Evolutionary conservation across 2,797 vertebrate genomes (phyloP).

Genomic region (Sebastes minor): DNA sequence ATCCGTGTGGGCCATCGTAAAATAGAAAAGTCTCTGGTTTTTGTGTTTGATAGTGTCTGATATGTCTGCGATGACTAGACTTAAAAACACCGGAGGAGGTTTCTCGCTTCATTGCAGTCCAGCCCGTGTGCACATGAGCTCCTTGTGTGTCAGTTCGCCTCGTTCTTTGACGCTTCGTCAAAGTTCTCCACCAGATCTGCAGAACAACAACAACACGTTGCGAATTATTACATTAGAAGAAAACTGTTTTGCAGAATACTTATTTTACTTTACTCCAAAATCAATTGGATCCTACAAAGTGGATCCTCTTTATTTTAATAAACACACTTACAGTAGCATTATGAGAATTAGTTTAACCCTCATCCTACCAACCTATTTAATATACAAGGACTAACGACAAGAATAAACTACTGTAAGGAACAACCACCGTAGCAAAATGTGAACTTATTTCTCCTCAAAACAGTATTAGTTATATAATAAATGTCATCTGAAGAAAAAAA

Average conservation of each 20-base stretch:
- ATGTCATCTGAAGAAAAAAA: no score
- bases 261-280: not conserved
- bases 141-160: slow-evolving; percentile 87
- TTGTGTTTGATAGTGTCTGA: slow-evolving; percentile 54
- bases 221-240: not conserved
- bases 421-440: no score
- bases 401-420: no score
- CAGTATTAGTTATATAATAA: no score
- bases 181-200: slow-evolving; percentile 98
- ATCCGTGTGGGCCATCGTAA: slow-evolving; percentile 87
- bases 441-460: no score
- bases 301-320: not conserved
- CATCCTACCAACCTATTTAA: no score
- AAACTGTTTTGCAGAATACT: not conserved
- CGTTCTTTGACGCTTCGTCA: slow-evolving; percentile 96
- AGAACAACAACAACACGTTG: slow-evolving; percentile 29
- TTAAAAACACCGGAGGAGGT: slow-evolving; percentile 80
- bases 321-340: not conserved
- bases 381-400: no score
- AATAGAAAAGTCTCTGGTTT: slow-evolving; percentile 87
- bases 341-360: not conserved
- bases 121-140: slow-evolving; percentile 56
- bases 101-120: slow-evolving; percentile 87
- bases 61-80: slow-evolving; percentile 61
- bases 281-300: not conserved